Conservation (phyloP, 2,888 invertebrate species). For the Apodemia duryi region DNA sequence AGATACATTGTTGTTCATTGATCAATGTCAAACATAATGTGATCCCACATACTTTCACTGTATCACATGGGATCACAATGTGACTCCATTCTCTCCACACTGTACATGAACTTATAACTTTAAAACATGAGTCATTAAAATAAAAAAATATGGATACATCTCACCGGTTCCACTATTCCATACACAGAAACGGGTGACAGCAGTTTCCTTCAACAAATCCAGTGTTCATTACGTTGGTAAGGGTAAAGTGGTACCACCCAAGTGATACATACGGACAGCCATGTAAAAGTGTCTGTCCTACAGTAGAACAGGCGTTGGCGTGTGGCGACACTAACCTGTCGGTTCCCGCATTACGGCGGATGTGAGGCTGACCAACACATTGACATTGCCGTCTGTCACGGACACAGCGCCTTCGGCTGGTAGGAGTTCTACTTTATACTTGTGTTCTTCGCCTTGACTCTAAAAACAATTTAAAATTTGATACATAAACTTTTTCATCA, state of each 20-base stretch:
- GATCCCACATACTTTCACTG: not conserved
- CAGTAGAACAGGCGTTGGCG: slow-evolving; percentile 15
- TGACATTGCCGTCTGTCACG: slow-evolving; percentile 88
- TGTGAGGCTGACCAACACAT: slow-evolving; percentile 93
- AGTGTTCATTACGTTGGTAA: not conserved
- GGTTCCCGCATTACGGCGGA: slow-evolving; percentile 95
- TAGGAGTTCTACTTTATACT: slow-evolving; percentile 90
- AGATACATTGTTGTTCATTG: not conserved
- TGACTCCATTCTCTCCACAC: slow-evolving; percentile 4
- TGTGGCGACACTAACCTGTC: slow-evolving; percentile 54
- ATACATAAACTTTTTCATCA: no score
- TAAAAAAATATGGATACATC: not conserved
- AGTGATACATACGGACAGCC: not conserved
- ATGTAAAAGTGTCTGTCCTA: slow-evolving; percentile 13
- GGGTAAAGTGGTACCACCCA: not conserved
- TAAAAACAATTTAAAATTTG: slow-evolving; percentile 27
- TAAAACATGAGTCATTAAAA: not conserved
- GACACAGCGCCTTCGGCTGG: slow-evolving; percentile 91
- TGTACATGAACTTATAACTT: not conserved
- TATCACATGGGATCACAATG: not conserved
- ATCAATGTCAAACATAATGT: not conserved
- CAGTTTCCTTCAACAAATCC: not conserved
- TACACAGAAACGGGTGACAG: slow-evolving; percentile 9
- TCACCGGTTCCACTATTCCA: slow-evolving; percentile 13
- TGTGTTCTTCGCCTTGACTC: slow-evolving; percentile 61